Evolutionary conservation across 2,797 vertebrate genomes (phyloP).

Genomic region (Muscicapa comitata): DNA sequence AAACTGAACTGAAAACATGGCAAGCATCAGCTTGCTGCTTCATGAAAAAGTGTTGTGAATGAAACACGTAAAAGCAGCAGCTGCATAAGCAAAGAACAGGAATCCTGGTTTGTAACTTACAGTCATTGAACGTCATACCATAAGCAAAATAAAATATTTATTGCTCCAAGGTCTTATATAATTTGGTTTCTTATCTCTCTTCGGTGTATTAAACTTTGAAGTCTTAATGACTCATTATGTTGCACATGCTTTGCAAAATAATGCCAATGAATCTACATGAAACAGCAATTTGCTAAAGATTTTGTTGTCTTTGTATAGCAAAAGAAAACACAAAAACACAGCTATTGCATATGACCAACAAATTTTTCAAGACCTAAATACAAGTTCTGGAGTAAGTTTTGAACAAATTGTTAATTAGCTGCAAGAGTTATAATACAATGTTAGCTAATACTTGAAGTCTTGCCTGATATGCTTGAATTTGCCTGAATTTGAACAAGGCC

Average conservation of each 20-base stretch:
- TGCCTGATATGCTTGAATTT: neutral
- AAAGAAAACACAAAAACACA: neutral
- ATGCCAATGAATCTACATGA: neutral
- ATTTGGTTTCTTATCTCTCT: neutral
- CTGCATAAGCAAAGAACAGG: slow-evolving; percentile 52
- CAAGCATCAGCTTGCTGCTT: slow-evolving; percentile 58
- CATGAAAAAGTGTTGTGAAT: slow-evolving; percentile 47
- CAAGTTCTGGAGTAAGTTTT: neutral
- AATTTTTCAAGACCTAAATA: neutral
- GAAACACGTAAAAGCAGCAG: slow-evolving; percentile 58
- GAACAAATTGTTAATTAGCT: neutral
- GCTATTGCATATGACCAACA: neutral
- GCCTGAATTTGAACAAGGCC: neutral
- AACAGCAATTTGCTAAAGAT: slow-evolving; percentile 11
- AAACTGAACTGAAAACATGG: slow-evolving; percentile 44
- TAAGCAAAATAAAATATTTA: slow-evolving; percentile 47
- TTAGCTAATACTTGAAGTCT: neutral
- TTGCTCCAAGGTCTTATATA: neutral
- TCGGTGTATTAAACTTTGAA: neutral
- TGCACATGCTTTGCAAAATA: neutral
- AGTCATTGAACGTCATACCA: neutral
- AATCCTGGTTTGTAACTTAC: slow-evolving; percentile 28
- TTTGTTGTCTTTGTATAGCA: neutral
- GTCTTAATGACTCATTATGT: slow-evolving; percentile 2
- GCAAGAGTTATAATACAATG: neutral